These are phyloP conservation scores for Camelus dromedarius DNA, from an alignment of 2,113 vertebrate genomes.

Conservation along the genomic window DNA sequence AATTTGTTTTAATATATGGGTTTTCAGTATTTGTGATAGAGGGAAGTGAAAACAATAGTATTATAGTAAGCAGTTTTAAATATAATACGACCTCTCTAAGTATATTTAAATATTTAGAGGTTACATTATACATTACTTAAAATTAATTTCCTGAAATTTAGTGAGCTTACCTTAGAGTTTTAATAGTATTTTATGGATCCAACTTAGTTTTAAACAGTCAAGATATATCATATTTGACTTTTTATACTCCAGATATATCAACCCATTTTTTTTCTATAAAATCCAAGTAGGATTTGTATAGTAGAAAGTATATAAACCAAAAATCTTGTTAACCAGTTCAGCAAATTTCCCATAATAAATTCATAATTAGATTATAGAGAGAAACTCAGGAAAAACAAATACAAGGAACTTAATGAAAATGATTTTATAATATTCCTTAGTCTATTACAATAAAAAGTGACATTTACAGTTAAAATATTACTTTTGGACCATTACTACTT, in stretches of 20 bases:
- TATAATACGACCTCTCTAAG: neutral
- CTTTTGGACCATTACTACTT: neutral
- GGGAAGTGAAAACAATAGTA: neutral
- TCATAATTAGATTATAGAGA: neutral
- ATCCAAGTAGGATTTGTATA: neutral
- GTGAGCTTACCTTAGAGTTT: neutral
- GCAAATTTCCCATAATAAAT: neutral
- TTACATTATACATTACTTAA: neutral
- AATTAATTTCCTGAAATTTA: conserved; percentile 39
- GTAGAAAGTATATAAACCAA: neutral
- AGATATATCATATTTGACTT: neutral
- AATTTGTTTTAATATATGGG: neutral
- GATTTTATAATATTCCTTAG: neutral
- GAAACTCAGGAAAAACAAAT: neutral
- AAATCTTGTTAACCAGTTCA: neutral
- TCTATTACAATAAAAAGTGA: neutral
- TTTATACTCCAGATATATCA: neutral
- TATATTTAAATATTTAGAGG: conserved; percentile 45
- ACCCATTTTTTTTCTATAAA: neutral
- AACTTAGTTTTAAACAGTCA: neutral
- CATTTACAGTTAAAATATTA: neutral
- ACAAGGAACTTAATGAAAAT: conserved; percentile 13
- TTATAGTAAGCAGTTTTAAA: neutral
- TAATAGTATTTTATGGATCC: neutral
- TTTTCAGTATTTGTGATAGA: neutral